A percentile compares a stretch with the other conserved stretches of the same genome.
These are phyloP conservation scores for Lapara coniferarum DNA, from an alignment of 2,888 invertebrate genomes.

Conservation along the genomic window DNA sequence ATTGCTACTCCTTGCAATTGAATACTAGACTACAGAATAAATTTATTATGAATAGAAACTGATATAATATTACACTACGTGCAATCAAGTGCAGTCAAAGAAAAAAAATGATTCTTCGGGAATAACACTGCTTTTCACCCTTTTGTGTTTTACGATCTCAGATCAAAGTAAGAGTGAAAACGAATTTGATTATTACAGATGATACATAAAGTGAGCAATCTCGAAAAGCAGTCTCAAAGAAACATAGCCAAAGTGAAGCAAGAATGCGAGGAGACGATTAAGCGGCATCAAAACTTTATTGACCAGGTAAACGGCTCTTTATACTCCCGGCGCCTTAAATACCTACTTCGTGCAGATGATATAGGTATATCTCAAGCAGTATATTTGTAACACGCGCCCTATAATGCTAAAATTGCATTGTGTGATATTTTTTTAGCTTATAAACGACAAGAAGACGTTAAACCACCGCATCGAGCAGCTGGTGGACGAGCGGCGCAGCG, in stretches of 20 bases:
- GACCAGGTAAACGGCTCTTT: conserved; percentile 85
- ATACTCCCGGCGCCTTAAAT: no score
- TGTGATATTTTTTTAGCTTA: conserved; percentile 72
- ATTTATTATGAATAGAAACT: background rate
- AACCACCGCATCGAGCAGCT: conserved; percentile 89
- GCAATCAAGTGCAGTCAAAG: no score
- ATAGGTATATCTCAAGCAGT: no score
- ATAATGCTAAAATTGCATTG: no score
- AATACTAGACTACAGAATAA: background rate
- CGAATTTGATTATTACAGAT: conserved; percentile 55
- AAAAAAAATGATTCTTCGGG: no score
- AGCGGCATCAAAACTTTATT: conserved; percentile 92
- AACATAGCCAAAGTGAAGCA: conserved; percentile 74
- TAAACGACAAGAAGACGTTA: conserved; percentile 90
- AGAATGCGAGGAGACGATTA: conserved; percentile 89
- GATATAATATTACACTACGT: no score
- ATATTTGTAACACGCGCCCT: no score
- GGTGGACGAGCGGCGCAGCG: conserved; percentile 85
- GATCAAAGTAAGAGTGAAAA: background rate
- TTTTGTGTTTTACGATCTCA: background rate
- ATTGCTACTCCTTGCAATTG: background rate
- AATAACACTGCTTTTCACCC: no score
- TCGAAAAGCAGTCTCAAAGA: conserved; percentile 73
- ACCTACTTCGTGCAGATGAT: no score
- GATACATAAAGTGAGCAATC: conserved; percentile 73